Conservation (phyloP, 2,888 invertebrate genomes). For the Ferrisia virgata region DNA sequence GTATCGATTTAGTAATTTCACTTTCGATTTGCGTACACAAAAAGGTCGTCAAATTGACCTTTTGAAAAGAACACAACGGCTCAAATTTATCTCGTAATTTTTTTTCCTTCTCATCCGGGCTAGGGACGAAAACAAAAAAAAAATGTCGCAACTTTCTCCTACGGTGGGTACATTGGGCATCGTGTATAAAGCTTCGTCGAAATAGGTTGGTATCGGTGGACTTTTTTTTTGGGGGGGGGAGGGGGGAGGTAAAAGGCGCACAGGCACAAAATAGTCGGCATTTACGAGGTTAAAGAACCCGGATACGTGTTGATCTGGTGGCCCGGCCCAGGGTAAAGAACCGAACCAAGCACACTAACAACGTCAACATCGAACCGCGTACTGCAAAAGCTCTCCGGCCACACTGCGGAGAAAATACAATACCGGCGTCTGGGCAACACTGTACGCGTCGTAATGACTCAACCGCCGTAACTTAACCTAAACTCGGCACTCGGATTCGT, state of each 20-base stretch:
- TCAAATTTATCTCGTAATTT: not conserved
- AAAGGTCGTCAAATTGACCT: not conserved
- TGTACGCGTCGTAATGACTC: constrained; percentile 9
- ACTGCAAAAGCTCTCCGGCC: not conserved
- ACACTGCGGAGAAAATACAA: not conserved
- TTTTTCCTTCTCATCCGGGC: not conserved
- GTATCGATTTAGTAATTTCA: not conserved
- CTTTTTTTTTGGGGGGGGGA: not conserved
- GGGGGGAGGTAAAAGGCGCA: too few relatives aligned
- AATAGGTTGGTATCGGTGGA: too few relatives aligned
- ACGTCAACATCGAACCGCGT: not conserved
- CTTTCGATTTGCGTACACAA: not conserved
- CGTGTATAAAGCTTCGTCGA: too few relatives aligned
- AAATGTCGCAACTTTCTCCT: too few relatives aligned
- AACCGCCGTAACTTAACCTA: not conserved
- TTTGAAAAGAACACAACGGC: not conserved
- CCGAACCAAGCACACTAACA: not conserved
- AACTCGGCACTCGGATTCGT: constrained; percentile 19
- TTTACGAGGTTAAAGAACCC: constrained; percentile 23
- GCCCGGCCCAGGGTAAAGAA: not conserved
- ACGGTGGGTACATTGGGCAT: too few relatives aligned
- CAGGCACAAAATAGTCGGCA: not conserved
- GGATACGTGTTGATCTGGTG: not conserved
- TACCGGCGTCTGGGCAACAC: not conserved
- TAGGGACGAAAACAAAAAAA: too few relatives aligned